phyloP scores from a whole-genome alignment of 2,113 vertebrate species.

The Saccopteryx bilineata region DNA sequence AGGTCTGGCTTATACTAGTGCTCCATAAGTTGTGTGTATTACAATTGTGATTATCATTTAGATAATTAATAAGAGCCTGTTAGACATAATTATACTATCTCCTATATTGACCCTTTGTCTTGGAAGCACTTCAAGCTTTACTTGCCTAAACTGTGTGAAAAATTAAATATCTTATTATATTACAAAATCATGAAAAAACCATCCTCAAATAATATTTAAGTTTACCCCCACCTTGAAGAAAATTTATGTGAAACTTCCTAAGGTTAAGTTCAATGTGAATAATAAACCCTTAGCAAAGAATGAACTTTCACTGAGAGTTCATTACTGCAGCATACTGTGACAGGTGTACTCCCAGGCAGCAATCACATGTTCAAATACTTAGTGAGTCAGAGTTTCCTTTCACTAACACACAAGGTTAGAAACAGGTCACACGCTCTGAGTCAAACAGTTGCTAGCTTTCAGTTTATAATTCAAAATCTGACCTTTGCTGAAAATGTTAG shows the following conservation, averaged over 20 bases:
- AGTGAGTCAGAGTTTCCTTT: constrained; percentile 68
- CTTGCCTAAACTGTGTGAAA: neutral
- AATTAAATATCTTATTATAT: neutral
- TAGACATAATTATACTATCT: neutral
- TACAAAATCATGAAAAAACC: neutral
- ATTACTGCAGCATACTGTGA: neutral
- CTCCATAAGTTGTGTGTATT: rapidly evolving
- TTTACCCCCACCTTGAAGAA: neutral
- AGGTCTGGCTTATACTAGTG: rapidly evolving
- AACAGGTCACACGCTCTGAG: constrained; percentile 38
- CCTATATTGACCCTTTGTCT: neutral
- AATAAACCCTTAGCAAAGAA: constrained; percentile 19
- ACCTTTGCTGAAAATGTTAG: neutral
- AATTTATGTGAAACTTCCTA: neutral
- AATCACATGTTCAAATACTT: neutral
- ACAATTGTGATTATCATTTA: rapidly evolving
- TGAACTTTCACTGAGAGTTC: neutral
- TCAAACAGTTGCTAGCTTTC: neutral
- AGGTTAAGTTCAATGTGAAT: neutral
- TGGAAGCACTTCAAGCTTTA: neutral
- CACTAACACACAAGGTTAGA: constrained; percentile 26
- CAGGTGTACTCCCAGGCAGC: constrained; percentile 43
- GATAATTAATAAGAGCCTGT: neutral
- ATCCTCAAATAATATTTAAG: neutral
- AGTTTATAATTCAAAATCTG: neutral